phyloP scores from a whole-genome alignment of 92 coral and sea anemone species.

The Scolanthus callimorphus region DNA sequence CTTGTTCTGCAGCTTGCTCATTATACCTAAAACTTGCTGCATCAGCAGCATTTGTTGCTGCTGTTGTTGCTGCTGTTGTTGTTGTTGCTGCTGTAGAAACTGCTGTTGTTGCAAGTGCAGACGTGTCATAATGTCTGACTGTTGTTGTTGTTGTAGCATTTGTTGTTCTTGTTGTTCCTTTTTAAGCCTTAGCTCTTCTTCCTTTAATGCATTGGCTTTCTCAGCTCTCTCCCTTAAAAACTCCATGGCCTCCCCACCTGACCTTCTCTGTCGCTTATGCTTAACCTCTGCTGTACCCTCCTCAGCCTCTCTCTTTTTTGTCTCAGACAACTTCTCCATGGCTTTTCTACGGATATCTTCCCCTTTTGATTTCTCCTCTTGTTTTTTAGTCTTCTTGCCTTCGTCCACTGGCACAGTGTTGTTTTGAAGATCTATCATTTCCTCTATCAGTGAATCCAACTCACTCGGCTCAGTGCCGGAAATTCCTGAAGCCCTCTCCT shows the following conservation, averaged over 20 bases:
- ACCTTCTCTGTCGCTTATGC: conserved; percentile 13
- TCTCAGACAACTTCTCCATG: conserved; percentile 30
- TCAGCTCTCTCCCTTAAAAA: conserved; percentile 22
- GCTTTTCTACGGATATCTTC: conserved; percentile 48
- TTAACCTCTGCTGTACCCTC: conserved; percentile 8
- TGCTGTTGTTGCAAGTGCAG: conserved; percentile 8
- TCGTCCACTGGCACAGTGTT: conserved; percentile 33
- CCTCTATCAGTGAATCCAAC: conserved; percentile 39
- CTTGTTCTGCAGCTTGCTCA: too few relatives aligned
- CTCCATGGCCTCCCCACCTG: conserved; percentile 12
- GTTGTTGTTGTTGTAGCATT: neutral
- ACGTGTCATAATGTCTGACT: neutral
- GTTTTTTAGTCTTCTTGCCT: conserved; percentile 18
- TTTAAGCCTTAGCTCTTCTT: conserved; percentile 15
- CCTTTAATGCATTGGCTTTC: conserved; percentile 8
- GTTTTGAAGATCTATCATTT: conserved; percentile 46
- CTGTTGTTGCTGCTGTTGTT: too few relatives aligned
- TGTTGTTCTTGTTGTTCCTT: neutral
- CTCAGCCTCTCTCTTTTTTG: conserved; percentile 36
- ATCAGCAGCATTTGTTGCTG: too few relatives aligned
- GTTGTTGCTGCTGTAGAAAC: too few relatives aligned
- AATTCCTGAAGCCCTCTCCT: conserved; percentile 42
- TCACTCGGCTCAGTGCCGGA: conserved; percentile 44
- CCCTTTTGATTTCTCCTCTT: conserved; percentile 37
- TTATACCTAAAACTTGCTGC: too few relatives aligned